Evolutionary conservation across 92 coral and sea anemone species (phyloP), one percentile per base, ranked within the genome.

Genomic region (Palythoa heliodiscus): DNA sequence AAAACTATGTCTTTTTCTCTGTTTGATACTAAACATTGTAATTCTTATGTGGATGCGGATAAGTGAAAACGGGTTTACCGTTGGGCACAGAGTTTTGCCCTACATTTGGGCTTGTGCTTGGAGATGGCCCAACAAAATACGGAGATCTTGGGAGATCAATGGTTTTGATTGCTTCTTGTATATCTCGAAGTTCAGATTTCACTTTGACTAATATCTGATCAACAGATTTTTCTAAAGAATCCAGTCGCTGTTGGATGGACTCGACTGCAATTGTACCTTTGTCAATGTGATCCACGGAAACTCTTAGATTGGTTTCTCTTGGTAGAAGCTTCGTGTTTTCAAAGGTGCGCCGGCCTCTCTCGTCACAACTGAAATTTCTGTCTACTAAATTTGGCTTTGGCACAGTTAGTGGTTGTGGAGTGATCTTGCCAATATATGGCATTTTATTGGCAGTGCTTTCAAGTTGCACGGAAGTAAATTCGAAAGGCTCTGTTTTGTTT

Each of bases 131-230:
- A 10, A 25, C 75, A 22, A 80, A 43, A 37, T 52, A 37, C 23
- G 84, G 84, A 47, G 84, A 80, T 14, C 84, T 80, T 70, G 84
- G 74, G 84, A 24, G 43, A 80, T 80, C 84, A 40, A 80, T 66
- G 66, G 82, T 55, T 60, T 87, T 88, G 50, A 94, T 87, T 4
- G 98, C 87, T 82, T 94, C 98, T 38, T 90, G 87, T 52, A 94
- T 91, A 73, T 91, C 96, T 71, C 95, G 93, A 13, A 96, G 76
- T 75, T 96, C 99, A 19, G 94, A 84, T 78, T 96, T 94, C 70
- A 95, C 95, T 86, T 91, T 94, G 70, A 91, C 84, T 91, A 92
- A 91, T 89, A 96, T 94, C 75, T 93, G 90, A 90, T 96, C 99
- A 70, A 96, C 83, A 71, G 93, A 84, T 43, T 87, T 88, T 88